Evolutionary conservation across 2,113 vertebrate genomes (phyloP).

Genomic region (Prionailurus bengalensis): DNA sequence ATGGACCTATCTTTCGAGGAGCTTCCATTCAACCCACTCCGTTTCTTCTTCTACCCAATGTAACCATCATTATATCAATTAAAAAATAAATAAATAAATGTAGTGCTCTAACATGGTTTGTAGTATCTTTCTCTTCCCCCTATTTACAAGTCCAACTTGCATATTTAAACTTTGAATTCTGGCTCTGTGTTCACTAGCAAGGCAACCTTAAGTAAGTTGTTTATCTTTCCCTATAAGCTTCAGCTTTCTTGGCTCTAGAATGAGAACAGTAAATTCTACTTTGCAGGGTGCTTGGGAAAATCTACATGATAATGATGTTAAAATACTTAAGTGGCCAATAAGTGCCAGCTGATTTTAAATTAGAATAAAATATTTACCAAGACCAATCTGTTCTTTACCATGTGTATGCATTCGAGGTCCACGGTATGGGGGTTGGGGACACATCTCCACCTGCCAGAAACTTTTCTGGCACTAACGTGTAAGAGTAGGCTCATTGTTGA

Average conservation of each 20-base stretch:
- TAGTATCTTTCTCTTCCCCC: background rate
- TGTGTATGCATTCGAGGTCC: background rate
- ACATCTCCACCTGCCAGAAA: conserved; percentile 37
- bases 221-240: background rate
- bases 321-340: background rate
- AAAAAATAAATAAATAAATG: background rate
- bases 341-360: conserved; percentile 37
- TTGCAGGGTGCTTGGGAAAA: background rate
- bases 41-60: background rate
- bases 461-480: background rate
- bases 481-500: background rate
- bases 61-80: background rate
- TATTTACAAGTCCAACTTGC: background rate
- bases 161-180: conserved; percentile 26
- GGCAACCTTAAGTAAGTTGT: background rate
- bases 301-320: background rate
- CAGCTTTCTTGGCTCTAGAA: background rate
- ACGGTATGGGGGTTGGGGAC: background rate
- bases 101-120: background rate
- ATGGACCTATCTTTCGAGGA: background rate
- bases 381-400: background rate
- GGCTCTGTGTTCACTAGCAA: background rate
- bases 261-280: background rate
- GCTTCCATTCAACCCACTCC: background rate
- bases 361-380: conserved; percentile 17